These are phyloP conservation scores for Ifrita kowaldi DNA, from an alignment of 2,113 vertebrate genomes.

Conservation along the genomic window DNA sequence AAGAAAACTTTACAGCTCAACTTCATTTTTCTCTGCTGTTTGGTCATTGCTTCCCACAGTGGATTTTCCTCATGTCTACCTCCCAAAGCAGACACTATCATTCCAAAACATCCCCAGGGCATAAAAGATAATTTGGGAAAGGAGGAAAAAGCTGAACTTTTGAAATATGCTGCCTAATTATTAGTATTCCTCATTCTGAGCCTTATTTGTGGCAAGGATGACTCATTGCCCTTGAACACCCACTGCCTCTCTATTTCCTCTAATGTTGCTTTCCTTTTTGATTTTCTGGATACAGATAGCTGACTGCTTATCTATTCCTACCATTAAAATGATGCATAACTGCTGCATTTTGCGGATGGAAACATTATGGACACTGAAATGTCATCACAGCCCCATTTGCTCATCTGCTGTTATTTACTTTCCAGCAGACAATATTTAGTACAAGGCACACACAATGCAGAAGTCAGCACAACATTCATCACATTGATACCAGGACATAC, in stretches of 20 bases:
- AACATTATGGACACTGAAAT: constrained; percentile 44
- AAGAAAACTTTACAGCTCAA: neutral
- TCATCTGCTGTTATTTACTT: constrained; percentile 56
- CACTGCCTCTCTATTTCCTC: constrained; percentile 43
- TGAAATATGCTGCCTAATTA: constrained; percentile 37
- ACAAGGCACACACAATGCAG: neutral
- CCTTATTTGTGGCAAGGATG: constrained; percentile 19
- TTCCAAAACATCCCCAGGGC: neutral
- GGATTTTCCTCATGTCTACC: neutral
- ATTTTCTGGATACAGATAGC: neutral
- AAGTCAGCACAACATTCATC: constrained; percentile 46
- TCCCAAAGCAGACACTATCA: neutral
- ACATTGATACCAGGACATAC: neutral
- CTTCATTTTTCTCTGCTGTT: neutral
- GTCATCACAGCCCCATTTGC: constrained; percentile 34
- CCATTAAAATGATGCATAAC: constrained; percentile 37
- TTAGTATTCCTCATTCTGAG: constrained; percentile 19
- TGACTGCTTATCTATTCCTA: constrained; percentile 26
- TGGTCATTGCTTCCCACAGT: neutral
- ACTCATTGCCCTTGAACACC: constrained; percentile 51
- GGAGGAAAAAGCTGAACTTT: neutral
- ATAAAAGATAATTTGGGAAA: constrained; percentile 20
- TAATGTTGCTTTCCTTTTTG: constrained; percentile 34
- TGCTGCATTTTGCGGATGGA: constrained; percentile 16
- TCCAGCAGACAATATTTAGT: constrained; percentile 2